Base-by-base conservation (phyloP, 2,888 invertebrate species). In the Agriopis marginaria region DNA sequence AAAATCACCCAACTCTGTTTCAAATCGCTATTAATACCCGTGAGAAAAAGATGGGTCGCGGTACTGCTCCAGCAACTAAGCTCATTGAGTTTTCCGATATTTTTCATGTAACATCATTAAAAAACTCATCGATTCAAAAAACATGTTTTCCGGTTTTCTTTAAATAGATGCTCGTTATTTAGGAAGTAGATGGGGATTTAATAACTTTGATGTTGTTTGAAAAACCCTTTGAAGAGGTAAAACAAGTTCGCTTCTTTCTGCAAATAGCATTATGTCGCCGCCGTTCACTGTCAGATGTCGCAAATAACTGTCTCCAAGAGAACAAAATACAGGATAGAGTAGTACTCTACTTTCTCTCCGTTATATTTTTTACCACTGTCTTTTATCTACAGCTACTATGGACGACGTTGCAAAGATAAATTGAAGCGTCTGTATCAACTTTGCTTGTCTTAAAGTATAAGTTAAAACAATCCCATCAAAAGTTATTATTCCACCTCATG, bases 21-120 rank as follows among this genome's bases (percentile, higher is more conserved):
- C 86, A 86, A 86, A 86, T 85, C 84, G 84, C 79, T 80, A 83
- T 85, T 88, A 86, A 89, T 88, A 85, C 84, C 77, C 88, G 87
- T 89, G 88, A 85, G 88, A 89, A 88, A 86, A 85, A 83, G 84
- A 82, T 81, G 84, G 84, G 80, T 81, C 73, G 78, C 71, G 73
- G 75, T 74, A 81, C 75, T 79, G 78, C 69, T 77, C 50, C 63
- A 44, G 68, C 63, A 73, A 73, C 72, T 74, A 73, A 75, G 74
- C 73, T 78, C 75, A 77, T 78, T 73, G 73, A 78, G 73, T 71
- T 66, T 49, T 68, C 65, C 77, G 73, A 74, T 78, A 74, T 80
- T 82, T 84, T 82, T 78, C 74, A 73, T 76, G 73, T 77, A 73
- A 75, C 77, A 74, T 75, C 73, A 78, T 80, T 82, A 80, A 78